These are phyloP conservation scores for Psylliodes chrysocephalus DNA, from an alignment of 2,888 invertebrate genomes.

Conservation along the genomic window DNA sequence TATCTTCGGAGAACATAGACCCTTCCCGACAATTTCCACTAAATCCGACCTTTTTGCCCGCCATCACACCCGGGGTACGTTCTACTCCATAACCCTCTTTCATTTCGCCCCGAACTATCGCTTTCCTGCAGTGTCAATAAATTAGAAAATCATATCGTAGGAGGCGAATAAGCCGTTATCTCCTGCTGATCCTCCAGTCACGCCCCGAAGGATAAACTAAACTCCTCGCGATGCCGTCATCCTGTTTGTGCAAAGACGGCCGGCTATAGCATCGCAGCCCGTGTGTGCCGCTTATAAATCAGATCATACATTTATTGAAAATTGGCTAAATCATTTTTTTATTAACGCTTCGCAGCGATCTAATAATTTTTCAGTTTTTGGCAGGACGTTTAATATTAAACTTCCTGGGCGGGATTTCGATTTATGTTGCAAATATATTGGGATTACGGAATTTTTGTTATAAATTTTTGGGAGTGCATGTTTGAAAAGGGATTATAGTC, in stretches of 20 bases:
- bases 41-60: conserved; percentile 4
- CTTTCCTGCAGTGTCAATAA: conserved; percentile 42
- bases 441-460: too few relatives aligned
- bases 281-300: conserved; percentile 4
- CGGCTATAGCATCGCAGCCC: conserved; percentile 7
- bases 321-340: neutral
- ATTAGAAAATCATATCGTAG: conserved; percentile 47
- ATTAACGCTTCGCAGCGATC: too few relatives aligned
- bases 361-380: neutral
- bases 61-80: conserved; percentile 17
- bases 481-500: too few relatives aligned
- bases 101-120: conserved; percentile 18
- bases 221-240: too few relatives aligned
- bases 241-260: too few relatives aligned
- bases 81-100: conserved; percentile 27
- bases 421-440: too few relatives aligned
- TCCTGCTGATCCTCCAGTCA: conserved; percentile 28
- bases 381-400: too few relatives aligned
- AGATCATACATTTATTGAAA: neutral
- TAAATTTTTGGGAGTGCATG: too few relatives aligned
- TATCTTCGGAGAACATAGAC: too few relatives aligned
- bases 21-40: neutral
- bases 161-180: conserved; percentile 27
- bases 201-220: conserved; percentile 21
- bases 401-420: too few relatives aligned